Evolutionary conservation across 2,113 vertebrate genomes (phyloP), one percentile per base, ranked within the genome.

Genomic region (Sclerurus mexicanus): DNA sequence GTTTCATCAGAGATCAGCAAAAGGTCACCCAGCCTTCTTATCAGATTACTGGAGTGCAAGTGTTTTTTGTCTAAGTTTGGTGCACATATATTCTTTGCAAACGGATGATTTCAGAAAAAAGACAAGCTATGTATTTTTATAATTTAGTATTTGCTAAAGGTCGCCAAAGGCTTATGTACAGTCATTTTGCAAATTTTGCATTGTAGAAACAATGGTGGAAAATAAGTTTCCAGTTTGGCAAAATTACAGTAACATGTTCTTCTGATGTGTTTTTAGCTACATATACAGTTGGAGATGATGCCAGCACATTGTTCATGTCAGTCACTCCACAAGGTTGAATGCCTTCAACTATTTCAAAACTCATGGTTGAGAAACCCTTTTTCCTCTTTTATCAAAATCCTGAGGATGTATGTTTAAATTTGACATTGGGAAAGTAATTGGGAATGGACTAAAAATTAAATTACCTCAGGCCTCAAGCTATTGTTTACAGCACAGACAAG

Each of bases 401-500:
- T 17, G 74, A 82, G 63, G 14, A n/a, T 82, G 4, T 76, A 37
- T 78, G 31, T 78, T 77, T 78, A 75, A 89, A 87, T 91, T 76
- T 75, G 80, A 37, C 69, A 87, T 40, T 6, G 21, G 52, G 23
- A 46, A 87, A 77, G 44, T 89, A 66, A 67, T 79, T 85, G 77
- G 50, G 39, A 87, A 53, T 71, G 35, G 74, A 78, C 73, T 93
- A 49, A 90, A 71, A 96, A 64, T 91, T 67, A 69, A 95, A 84
- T 94, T 93, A 53, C 62, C 76, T 77, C 79, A 66, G 46, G 62
- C 78, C 67, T 91, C 5, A 18, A 85, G 53, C 44, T 92, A 69
- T 87, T 91, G 62, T 89, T 91, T 77, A 23, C 50, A 89, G 35
- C 27, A 69, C 74, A 91, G 53, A n/a, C 64, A 76, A 79, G 58